These are phyloP conservation scores for Candoia aspera DNA, from an alignment of 2,113 vertebrate genomes.

Conservation along the genomic window DNA sequence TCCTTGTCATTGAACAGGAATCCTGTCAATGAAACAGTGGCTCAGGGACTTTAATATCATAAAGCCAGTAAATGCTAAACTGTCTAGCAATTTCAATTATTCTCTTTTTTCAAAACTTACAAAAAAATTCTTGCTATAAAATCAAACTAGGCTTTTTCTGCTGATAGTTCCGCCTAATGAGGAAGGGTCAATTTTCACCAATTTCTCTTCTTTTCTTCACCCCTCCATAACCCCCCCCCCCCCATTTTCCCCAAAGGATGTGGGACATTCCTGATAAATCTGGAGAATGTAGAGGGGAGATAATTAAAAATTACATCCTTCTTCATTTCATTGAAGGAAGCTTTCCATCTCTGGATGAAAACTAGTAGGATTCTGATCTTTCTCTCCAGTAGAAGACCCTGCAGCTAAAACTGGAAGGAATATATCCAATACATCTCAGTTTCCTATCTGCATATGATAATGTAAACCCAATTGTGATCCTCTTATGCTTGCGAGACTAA, in stretches of 20 bases:
- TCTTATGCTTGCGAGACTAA: background rate
- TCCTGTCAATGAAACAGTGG: background rate
- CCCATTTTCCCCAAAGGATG: background rate
- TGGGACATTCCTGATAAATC: background rate
- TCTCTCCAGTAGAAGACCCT: background rate
- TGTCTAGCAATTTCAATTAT: background rate
- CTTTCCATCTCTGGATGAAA: background rate
- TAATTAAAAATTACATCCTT: background rate
- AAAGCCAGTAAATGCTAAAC: background rate
- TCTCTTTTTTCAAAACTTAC: background rate
- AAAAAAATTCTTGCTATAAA: background rate
- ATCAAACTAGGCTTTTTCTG: background rate
- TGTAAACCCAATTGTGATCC: too few species aligned
- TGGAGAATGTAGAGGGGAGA: background rate
- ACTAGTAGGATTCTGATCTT: background rate
- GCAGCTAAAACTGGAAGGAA: background rate
- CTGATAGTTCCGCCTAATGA: background rate
- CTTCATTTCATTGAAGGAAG: background rate
- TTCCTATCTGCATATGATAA: background rate
- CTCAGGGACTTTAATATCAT: background rate
- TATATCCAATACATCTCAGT: background rate
- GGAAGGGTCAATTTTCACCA: background rate
- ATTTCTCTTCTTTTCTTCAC: background rate
- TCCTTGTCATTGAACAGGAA: background rate
- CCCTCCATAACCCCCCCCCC: background rate